These are phyloP conservation scores for Petrocephalus microphthalmus DNA, from an alignment of 2,113 vertebrate species.

Conservation along the genomic window DNA sequence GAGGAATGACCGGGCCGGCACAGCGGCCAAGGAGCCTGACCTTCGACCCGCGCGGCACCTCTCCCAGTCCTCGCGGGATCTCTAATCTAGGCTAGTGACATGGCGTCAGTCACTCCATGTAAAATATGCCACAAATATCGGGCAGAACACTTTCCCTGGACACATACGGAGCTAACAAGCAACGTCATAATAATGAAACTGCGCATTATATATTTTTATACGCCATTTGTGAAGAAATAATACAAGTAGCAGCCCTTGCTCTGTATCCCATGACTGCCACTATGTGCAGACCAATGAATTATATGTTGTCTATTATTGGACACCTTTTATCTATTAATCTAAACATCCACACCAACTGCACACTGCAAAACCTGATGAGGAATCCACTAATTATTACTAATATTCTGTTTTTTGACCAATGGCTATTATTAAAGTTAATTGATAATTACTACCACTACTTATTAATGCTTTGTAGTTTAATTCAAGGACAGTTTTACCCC, in stretches of 20 bases:
- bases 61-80: neutral
- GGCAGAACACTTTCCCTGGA: neutral
- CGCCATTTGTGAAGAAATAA: neutral
- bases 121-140: neutral
- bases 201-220: neutral
- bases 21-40: neutral
- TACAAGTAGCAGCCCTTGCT: neutral
- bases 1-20: neutral
- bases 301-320: neutral
- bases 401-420: neutral
- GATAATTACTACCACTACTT: neutral
- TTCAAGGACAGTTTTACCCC: neutral
- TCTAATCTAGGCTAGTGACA: neutral
- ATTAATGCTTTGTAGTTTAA: neutral
- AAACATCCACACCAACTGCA: neutral
- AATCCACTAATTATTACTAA: neutral
- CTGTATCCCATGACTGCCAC: neutral
- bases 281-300: neutral
- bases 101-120: neutral
- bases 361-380: neutral
- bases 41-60: neutral
- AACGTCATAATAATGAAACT: no score
- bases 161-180: neutral
- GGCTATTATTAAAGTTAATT: neutral
- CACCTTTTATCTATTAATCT: neutral